A percentile compares a stretch with the other conserved stretches of the same genome.
phyloP scores from a whole-genome alignment of 2,888 invertebrate species.

The Calameuta idolon region DNA sequence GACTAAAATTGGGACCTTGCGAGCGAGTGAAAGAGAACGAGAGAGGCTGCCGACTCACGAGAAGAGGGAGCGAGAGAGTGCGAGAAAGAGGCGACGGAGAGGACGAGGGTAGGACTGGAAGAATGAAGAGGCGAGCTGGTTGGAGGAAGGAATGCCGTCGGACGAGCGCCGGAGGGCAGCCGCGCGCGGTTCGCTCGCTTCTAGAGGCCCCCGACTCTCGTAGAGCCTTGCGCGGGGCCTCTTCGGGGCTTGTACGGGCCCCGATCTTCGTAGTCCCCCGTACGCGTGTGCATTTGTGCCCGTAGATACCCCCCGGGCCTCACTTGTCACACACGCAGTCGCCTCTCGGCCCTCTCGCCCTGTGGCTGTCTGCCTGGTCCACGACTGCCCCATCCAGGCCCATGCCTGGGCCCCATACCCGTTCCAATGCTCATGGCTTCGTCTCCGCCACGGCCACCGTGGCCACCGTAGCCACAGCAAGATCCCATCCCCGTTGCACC shows the following conservation, averaged over 20 bases:
- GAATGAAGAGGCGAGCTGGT: conserved; percentile 52
- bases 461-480: conserved; percentile 20
- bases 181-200: conserved; percentile 41
- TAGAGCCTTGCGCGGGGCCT: conserved; percentile 33
- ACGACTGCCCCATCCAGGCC: neutral
- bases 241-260: conserved; percentile 18
- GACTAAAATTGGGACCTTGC: conserved; percentile 47
- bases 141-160: conserved; percentile 66
- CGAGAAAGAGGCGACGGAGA: conserved; percentile 34
- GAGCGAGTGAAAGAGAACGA: conserved; percentile 23
- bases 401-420: neutral
- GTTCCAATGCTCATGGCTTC: conserved; percentile 9
- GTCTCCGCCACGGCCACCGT: conserved; percentile 17
- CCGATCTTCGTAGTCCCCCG: neutral
- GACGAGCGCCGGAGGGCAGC: conserved; percentile 65
- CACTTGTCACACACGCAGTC: conserved; percentile 53
- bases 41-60: conserved; percentile 12
- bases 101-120: conserved; percentile 47
- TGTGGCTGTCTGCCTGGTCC: neutral
- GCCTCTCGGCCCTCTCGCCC: conserved; percentile 14
- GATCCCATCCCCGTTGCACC: conserved; percentile 23
- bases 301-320: conserved; percentile 46
- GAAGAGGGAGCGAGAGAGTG: conserved; percentile 31
- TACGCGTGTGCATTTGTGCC: conserved; percentile 11
- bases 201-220: conserved; percentile 39